Evolutionary conservation across 2,113 vertebrate species (phyloP), one percentile per base, ranked within the genome.

Genomic region (Coreoperca whiteheadi): DNA sequence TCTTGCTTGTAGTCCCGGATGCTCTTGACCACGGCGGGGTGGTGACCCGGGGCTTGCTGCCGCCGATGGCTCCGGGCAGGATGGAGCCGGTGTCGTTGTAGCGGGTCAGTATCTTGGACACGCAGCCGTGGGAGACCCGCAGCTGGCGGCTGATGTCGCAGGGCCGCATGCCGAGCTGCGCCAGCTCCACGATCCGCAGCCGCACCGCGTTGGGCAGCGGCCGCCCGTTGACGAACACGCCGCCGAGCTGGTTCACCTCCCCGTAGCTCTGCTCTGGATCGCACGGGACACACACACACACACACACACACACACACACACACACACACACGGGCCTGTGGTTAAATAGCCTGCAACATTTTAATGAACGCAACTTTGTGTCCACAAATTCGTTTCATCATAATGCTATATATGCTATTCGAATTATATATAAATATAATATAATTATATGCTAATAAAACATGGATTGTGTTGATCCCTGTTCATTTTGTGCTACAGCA

Each of bases 31-130:
- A 98, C 97, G 64, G 96, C 97, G 1, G 97, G 16, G 97, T 98
- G 80, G 97, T 98, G 88, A 98, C 97, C 14, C 97, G 92, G 0
- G 97, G 97, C 85, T 98, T 98, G 94, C 97, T 98, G 74, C 97
- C 97, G 6, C 97, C 97, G 86, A 98, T 98, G 20, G 97, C 97
- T 9, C 97, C 97, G 1, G 97, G 97, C 14, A 98, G 94, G 87
- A 98, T 96, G 77, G 97, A 98, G 65, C 97, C 97, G 0, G 97
- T 98, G 93, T 98, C 97, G 87, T 97, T 96, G 95, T 97, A 98
- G 8, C 97, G 95, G n/a, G 97, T 96, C 85, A 98, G 90, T 86
- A 98, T 86, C 79, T 86, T 86, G 68, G 84, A 86, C 69, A 86
- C 82, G 57, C 82, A 84, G 82, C 82, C 82, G 71, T 84, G 82